Conservation (phyloP, 2,888 invertebrate genomes). For the Lasioglossum morio region DNA sequence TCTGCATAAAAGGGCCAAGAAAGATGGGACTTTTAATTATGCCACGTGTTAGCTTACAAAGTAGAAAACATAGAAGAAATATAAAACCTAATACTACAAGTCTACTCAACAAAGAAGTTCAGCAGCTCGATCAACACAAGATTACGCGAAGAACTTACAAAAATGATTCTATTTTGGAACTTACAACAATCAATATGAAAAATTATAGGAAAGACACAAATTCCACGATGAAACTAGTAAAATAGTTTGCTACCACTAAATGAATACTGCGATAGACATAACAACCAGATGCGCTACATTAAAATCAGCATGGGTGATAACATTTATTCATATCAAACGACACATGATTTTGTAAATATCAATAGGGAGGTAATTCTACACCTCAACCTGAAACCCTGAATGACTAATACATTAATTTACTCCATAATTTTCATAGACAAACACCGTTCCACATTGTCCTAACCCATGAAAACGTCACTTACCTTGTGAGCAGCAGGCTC, state of each 20-base stretch:
- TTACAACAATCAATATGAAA: background rate
- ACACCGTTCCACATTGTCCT: conserved; percentile 17
- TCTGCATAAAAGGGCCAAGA: conserved; percentile 26
- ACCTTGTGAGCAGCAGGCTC: conserved; percentile 69
- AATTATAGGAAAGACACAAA: background rate
- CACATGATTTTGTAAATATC: background rate
- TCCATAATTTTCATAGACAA: background rate
- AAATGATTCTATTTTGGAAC: no score
- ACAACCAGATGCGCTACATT: background rate
- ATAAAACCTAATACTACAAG: background rate
- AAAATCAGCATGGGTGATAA: background rate
- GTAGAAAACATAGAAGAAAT: background rate
- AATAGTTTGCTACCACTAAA: background rate
- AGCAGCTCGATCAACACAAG: no score
- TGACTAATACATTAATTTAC: background rate
- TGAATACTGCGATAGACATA: background rate
- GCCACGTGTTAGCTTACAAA: background rate
- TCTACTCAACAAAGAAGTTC: background rate
- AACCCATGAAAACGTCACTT: conserved; percentile 71
- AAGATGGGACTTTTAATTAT: background rate
- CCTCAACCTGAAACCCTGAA: background rate
- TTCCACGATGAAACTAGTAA: background rate
- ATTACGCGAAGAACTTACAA: no score
- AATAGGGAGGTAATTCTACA: background rate
- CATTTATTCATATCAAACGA: background rate